A percentile compares a stretch with the other conserved stretches of the same genome.
These are phyloP conservation scores for Odocoileus virginianus DNA, from an alignment of 2,113 vertebrate species.

Conservation along the genomic window DNA sequence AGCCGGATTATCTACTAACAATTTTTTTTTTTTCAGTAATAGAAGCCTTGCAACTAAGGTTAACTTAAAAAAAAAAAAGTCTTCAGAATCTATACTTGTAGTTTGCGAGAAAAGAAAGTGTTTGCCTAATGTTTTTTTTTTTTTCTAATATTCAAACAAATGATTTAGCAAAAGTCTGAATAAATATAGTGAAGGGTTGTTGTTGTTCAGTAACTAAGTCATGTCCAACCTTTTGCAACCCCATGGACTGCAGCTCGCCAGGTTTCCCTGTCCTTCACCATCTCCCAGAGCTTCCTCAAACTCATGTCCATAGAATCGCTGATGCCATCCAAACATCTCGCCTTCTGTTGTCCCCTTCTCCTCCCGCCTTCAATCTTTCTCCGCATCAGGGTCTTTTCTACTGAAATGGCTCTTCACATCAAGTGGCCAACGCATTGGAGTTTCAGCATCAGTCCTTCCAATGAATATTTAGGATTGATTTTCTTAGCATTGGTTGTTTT, in stretches of 20 bases:
- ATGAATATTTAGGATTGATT: neutral
- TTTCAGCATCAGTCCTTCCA: neutral
- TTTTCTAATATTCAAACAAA: neutral
- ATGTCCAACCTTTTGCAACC: rapidly evolving
- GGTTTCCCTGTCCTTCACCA: neutral
- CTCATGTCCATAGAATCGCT: neutral
- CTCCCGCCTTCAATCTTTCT: neutral
- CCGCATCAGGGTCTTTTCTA: neutral
- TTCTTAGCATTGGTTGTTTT: neutral
- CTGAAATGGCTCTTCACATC: neutral
- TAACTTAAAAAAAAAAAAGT: neutral
- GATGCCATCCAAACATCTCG: neutral
- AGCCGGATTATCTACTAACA: neutral
- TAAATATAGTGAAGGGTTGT: neutral
- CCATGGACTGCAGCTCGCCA: neutral
- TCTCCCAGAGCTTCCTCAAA: neutral
- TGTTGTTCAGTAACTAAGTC: neutral
- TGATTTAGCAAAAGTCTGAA: neutral
- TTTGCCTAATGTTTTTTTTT: neutral
- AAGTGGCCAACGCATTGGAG: neutral
- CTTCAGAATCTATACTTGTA: neutral
- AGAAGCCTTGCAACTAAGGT: neutral
- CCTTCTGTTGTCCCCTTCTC: neutral
- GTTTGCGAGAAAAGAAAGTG: neutral
- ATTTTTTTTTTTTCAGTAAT: neutral